Percentiles rank a stretch among this genome's conserved stretches.
These are phyloP conservation scores for Circaetus cinerascens DNA, from an alignment of 2,113 vertebrate genomes.

Conservation along the genomic window DNA sequence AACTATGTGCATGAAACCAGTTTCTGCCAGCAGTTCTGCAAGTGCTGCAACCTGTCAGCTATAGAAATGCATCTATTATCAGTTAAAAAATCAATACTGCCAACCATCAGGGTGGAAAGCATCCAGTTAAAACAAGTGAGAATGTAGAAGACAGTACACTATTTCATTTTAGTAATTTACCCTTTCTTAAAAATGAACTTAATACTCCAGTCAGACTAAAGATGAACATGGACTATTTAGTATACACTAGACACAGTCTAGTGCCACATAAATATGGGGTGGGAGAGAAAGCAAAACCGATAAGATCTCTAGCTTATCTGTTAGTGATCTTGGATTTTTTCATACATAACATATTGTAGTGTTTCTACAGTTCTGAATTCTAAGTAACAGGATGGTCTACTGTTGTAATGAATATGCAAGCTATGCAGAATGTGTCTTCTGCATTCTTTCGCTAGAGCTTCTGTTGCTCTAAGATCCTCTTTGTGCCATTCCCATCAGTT, in stretches of 20 bases:
- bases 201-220: not conserved
- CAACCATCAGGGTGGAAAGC: not conserved
- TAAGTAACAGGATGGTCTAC: not conserved
- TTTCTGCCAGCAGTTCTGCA: not conserved
- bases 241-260: not conserved
- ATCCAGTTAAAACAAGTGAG: not conserved
- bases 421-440: not conserved
- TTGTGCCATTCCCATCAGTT: not conserved
- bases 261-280: not conserved
- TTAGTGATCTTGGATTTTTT: not conserved
- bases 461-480: not conserved
- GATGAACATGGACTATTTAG: not conserved
- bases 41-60: not conserved
- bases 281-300: not conserved
- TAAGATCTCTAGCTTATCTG: not conserved
- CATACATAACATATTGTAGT: not conserved
- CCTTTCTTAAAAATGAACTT: not conserved
- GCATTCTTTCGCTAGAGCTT: not conserved
- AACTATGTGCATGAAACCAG: not conserved
- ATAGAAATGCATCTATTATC: not conserved
- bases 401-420: not conserved
- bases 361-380: not conserved
- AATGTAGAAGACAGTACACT: not conserved
- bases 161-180: not conserved
- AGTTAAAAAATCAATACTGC: not conserved